These are phyloP conservation scores for Antheraea yamamai DNA, from an alignment of 2,888 invertebrate species.

Conservation along the genomic window DNA sequence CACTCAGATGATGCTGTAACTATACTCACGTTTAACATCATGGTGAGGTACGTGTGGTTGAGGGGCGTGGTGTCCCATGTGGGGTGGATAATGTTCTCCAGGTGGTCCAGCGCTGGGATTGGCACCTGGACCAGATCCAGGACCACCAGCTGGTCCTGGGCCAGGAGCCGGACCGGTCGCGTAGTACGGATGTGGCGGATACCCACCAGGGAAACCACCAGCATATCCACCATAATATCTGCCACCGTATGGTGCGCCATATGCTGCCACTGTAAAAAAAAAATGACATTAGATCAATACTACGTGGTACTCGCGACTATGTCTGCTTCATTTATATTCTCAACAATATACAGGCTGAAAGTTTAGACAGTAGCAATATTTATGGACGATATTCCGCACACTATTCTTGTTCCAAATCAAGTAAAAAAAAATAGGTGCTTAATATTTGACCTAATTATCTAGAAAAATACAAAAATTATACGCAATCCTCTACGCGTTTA, in stretches of 20 bases:
- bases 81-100: constrained; percentile 28
- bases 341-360: too few relatives aligned
- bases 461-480: too few relatives aligned
- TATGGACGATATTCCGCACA: too few relatives aligned
- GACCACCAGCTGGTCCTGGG: constrained; percentile 12
- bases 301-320: too few relatives aligned
- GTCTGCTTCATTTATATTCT: too few relatives aligned
- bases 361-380: too few relatives aligned
- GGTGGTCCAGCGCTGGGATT: constrained; percentile 35
- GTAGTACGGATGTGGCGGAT: constrained; percentile 47
- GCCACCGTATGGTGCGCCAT: constrained; percentile 63
- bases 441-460: too few relatives aligned
- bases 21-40: constrained; percentile 62
- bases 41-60: constrained; percentile 42
- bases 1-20: background rate
- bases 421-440: too few relatives aligned
- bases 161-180: constrained; percentile 35
- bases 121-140: constrained; percentile 29
- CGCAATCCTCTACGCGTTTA: too few relatives aligned
- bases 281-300: background rate
- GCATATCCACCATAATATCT: constrained; percentile 69
- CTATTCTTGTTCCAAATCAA: too few relatives aligned
- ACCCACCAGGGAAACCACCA: constrained; percentile 51
- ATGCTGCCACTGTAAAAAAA: constrained; percentile 45
- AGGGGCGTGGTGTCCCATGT: constrained; percentile 28